Evolutionary conservation across 2,113 vertebrate genomes (phyloP), one percentile per base, ranked within the genome.

Genomic region (Chrysochloris asiatica): DNA sequence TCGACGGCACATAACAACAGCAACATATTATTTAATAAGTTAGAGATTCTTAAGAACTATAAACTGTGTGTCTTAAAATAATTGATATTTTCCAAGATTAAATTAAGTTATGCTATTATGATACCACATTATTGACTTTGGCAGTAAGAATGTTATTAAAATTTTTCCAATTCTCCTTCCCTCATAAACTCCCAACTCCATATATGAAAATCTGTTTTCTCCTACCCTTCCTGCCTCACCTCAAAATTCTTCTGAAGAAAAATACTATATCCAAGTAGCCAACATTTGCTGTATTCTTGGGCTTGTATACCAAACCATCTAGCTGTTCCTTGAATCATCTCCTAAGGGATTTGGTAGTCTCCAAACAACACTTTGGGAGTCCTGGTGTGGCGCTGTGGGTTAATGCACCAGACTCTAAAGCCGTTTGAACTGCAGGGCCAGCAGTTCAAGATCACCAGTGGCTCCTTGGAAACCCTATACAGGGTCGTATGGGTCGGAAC

Each of bases 311-410:
- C 65, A 87, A 93, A 56, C 81, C 72, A 86, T 43, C 41, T 84
- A 89, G 45, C 73, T 93, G 52, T 65, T 88, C 93, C 95, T 76
- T 88, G n/a, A 36, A 59, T 95, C 92, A 61, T 95, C 97, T 98
- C 93, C 96, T 95, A 50, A 78, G 95, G 86, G 94, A 96, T 63
- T 83, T 96, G 54, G 41, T 87, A 91, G 82, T 96, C 92, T 84
- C 96, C 88, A 87, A 94, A 89, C 80, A 95, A 93, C 80, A 93
- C 59, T 95, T n/a, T n/a, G n/a, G n/a, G n/a, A n/a, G n/a, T n/a
- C n/a, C n/a, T n/a, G n/a, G n/a, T n/a, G n/a, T n/a, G n/a, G n/a
- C n/a, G n/a, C n/a, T n/a, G n/a, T n/a, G n/a, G n/a, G n/a, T n/a
- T n/a, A n/a, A n/a, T n/a, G n/a, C n/a, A n/a, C n/a, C n/a, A n/a